Base-by-base conservation (phyloP, 2,797 vertebrate species). In the Harpagifer antarcticus region DNA sequence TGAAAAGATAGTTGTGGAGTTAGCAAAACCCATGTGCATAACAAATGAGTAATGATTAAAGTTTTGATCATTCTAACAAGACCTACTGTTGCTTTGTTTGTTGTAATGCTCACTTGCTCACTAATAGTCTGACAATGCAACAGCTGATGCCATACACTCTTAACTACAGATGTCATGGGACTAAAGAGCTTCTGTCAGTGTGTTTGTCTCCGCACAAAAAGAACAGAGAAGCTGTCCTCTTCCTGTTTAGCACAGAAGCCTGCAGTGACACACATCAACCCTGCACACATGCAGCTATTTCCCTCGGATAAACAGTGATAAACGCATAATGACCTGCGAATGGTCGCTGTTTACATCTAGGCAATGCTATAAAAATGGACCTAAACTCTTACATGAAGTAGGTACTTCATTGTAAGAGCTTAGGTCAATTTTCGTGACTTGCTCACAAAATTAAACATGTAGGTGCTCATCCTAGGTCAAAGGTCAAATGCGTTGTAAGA, bases 121-220 rank as follows among this genome's bases (percentile, higher is more conserved):
- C 58, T 50, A 64, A 67, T 66, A 53, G 49, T 40, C n/a, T 64
- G 58, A 84, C 72, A 74, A 33, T 65, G 61, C 33, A 71, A 64
- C 75, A 71, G 75, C 84, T 76, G 78, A 79, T 64, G 74, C 78
- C 63, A 68, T 68, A 48, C 55, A 27, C 59, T 68, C 55, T 37
- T 66, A 17, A 56, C 58, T 55, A 17, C 37, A 54, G 47, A 55
- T 67, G 76, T 75, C 77, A 74, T 54, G 62, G 61, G 78, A 68
- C 50, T n/a, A 56, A 23, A 63, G 58, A 45, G 55, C 68, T 48
- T 59, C 77, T 72, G 74, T 48, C 33, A 49, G 20, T 64, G 43
- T 65, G 45, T 74, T 49, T 78, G 60, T 55, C 4, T 49, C 42
- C 48, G 42, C 19, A 8, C 0, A 3, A 72, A 44, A 14, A 56